phyloP scores from a whole-genome alignment of 1,140 invertebrate species.

The Lordiphosa mommai region DNA sequence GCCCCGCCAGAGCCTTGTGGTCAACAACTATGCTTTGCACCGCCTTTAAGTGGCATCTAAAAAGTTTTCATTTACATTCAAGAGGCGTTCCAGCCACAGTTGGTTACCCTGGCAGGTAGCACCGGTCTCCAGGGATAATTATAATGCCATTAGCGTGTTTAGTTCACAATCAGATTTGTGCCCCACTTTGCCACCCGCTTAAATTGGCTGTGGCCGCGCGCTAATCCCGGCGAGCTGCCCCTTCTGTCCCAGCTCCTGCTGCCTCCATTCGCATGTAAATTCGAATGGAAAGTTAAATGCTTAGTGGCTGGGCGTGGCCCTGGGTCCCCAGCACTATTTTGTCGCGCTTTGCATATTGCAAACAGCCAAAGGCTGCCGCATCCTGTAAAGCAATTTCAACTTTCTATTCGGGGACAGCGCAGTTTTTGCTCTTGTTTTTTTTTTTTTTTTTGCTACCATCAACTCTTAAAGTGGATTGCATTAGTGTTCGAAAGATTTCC shows the following conservation, averaged over 20 bases:
- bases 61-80: conserved; percentile 67
- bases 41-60: conserved; percentile 60
- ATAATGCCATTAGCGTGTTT: conserved; percentile 78
- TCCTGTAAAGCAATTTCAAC: conserved; percentile 45
- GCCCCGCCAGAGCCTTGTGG: conserved; percentile 15
- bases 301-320: conserved; percentile 59
- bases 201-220: conserved; percentile 51
- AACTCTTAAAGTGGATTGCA: conserved; percentile 45
- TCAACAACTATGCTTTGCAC: conserved; percentile 20
- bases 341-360: conserved; percentile 73
- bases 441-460: conserved; percentile 25
- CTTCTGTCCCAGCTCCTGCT: neutral
- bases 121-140: conserved; percentile 55
- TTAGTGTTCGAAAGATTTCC: conserved; percentile 32
- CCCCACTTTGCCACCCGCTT: conserved; percentile 17
- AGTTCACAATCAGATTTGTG: conserved; percentile 68
- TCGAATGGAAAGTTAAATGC: conserved; percentile 74
- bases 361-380: conserved; percentile 40
- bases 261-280: conserved; percentile 46
- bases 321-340: conserved; percentile 51
- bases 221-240: conserved; percentile 36
- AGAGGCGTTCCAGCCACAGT: conserved; percentile 11
- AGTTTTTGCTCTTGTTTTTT: conserved; percentile 15
- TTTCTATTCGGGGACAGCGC: conserved; percentile 32
- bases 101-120: conserved; percentile 17